Evolutionary conservation across 2,113 vertebrate genomes (phyloP).

Genomic region (Sinosuthora webbiana): DNA sequence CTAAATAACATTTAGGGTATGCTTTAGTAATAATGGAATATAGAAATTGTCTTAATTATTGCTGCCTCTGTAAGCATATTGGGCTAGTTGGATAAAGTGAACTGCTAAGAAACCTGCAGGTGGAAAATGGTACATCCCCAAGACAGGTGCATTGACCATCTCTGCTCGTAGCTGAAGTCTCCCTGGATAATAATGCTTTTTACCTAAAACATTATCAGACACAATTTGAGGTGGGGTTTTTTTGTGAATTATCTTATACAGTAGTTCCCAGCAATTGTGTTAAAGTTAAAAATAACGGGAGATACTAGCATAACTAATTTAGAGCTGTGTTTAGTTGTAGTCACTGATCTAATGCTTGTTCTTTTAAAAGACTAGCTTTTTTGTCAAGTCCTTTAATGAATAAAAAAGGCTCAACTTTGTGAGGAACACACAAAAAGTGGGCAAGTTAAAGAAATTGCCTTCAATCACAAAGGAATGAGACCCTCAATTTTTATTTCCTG

Average conservation of each 20-base stretch:
- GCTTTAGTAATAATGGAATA: background rate
- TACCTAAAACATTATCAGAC: background rate
- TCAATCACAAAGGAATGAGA: background rate
- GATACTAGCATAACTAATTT: background rate
- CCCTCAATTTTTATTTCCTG: background rate
- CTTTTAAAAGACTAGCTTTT: background rate
- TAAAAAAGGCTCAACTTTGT: background rate
- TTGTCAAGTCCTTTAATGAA: background rate
- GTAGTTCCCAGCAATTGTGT: background rate
- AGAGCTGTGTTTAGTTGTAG: background rate
- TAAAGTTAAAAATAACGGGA: background rate
- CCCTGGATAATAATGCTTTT: background rate
- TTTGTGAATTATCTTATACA: background rate
- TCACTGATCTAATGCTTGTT: background rate
- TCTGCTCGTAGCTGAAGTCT: background rate
- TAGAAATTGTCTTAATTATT: background rate
- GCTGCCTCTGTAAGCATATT: background rate
- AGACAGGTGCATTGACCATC: background rate
- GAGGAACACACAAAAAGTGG: background rate
- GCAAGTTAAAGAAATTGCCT: background rate
- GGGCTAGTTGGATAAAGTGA: background rate
- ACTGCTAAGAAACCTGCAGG: background rate
- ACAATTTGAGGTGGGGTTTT: rapidly evolving
- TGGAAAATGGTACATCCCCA: background rate
- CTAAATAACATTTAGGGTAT: background rate